A percentile compares a stretch with the other conserved stretches of the same genome.
Conservation (phyloP, 2,113 vertebrate species). For the Lepidothrix coronata region DNA sequence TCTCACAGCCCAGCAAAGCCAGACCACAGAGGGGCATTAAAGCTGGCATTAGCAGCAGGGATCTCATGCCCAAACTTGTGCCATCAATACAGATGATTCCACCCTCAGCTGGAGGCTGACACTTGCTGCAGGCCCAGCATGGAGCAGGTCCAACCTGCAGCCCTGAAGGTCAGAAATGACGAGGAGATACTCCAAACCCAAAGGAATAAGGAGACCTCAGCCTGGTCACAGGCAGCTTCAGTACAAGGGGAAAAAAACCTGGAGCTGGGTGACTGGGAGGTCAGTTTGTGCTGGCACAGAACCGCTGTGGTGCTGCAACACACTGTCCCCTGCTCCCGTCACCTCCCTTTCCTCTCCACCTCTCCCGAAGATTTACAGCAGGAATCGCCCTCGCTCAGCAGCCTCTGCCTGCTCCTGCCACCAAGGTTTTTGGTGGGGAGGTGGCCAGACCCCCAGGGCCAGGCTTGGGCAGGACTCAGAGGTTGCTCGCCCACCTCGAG, state of each 20-base stretch:
- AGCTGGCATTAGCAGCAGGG: neutral
- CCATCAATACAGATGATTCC: neutral
- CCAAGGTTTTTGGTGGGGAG: rapidly evolving
- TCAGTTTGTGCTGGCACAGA: neutral
- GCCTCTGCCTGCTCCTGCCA: neutral
- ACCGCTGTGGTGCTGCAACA: neutral
- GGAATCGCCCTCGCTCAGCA: rapidly evolving
- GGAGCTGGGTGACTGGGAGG: neutral
- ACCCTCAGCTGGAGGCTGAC: neutral
- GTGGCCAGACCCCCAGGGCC: neutral
- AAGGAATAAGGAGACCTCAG: neutral
- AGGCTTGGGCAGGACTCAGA: neutral
- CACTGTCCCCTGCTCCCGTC: neutral
- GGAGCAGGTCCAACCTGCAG: neutral
- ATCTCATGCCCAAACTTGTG: neutral
- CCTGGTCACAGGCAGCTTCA: neutral
- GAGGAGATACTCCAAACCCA: neutral
- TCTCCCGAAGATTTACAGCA: neutral
- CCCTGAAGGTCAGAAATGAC: neutral
- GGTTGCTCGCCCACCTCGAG: neutral
- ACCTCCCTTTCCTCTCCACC: constrained; percentile 35
- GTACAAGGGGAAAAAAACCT: neutral
- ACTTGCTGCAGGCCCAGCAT: neutral
- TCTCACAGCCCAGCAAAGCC: neutral
- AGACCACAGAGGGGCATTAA: neutral